These are phyloP conservation scores for Aulostomus chinensis DNA, from an alignment of 2,797 vertebrate species.

Conservation along the genomic window DNA sequence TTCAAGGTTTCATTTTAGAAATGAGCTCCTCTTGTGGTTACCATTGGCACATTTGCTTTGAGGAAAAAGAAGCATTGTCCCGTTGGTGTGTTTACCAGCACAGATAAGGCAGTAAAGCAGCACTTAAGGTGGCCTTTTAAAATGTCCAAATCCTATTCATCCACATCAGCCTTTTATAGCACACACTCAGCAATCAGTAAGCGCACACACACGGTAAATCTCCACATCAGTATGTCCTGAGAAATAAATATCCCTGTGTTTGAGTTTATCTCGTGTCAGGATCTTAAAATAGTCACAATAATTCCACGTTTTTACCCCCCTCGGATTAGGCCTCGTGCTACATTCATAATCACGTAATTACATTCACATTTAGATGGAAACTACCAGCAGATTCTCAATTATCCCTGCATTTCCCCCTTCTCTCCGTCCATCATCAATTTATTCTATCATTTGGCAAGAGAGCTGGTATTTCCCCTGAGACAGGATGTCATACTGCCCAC, in stretches of 20 bases:
- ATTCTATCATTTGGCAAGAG: slow-evolving; percentile 51
- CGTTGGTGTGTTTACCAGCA: slow-evolving; percentile 55
- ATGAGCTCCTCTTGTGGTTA: slow-evolving; percentile 38
- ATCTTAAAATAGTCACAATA: neutral
- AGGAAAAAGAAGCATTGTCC: slow-evolving; percentile 49
- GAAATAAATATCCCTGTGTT: neutral
- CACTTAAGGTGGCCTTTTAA: slow-evolving; percentile 65
- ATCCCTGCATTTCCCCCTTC: slow-evolving; percentile 8
- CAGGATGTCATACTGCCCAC: slow-evolving; percentile 64
- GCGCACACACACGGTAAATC: slow-evolving; percentile 41
- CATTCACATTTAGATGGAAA: slow-evolving; percentile 12
- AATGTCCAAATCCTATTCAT: slow-evolving; percentile 56
- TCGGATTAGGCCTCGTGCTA: neutral
- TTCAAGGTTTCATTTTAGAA: slow-evolving; percentile 22
- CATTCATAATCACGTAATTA: slow-evolving; percentile 2
- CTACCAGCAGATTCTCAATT: slow-evolving; percentile 11
- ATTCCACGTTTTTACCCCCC: neutral
- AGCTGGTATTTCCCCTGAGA: slow-evolving; percentile 63
- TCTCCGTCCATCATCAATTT: slow-evolving; percentile 48
- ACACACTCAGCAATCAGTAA: slow-evolving; percentile 50
- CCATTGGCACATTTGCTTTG: slow-evolving; percentile 42
- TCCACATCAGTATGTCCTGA: neutral
- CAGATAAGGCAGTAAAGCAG: slow-evolving; percentile 55
- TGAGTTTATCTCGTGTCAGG: too few species aligned
- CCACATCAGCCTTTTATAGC: slow-evolving; percentile 51